Conservation (phyloP, 2,113 vertebrate species). For the Rhinopomastus cyanomelas region DNA sequence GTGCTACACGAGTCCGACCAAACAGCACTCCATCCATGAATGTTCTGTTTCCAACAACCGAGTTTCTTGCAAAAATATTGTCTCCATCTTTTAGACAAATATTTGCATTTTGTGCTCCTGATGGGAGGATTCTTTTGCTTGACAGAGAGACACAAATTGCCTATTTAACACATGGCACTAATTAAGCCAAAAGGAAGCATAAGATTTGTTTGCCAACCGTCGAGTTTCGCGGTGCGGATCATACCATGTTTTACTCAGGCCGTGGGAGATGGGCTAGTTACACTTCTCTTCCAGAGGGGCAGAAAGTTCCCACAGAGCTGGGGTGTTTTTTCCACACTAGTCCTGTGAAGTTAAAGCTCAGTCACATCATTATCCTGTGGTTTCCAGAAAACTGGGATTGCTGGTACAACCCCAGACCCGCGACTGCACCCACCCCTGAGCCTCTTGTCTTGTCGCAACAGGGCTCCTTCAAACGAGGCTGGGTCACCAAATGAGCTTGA, state of each 20-base stretch:
- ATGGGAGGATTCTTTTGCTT: not conserved
- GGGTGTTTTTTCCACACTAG: not conserved
- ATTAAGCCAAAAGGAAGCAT: not conserved
- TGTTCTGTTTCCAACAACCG: not conserved
- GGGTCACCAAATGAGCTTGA: not conserved
- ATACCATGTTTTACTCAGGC: not conserved
- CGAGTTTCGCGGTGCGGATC: not conserved
- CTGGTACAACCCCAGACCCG: not conserved
- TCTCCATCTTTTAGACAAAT: not conserved
- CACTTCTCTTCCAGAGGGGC: not conserved
- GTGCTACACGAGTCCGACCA: not conserved
- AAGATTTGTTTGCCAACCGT: not conserved
- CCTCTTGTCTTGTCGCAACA: not conserved
- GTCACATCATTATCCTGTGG: not conserved
- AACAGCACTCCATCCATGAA: not conserved
- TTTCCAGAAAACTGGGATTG: not conserved
- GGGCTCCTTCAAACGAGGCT: not conserved
- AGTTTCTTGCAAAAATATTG: not conserved
- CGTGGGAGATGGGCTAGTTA: not conserved
- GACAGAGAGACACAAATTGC: not conserved
- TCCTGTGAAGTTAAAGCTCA: not conserved
- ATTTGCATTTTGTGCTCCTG: not conserved
- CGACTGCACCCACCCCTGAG: not conserved
- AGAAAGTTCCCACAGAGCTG: not conserved
- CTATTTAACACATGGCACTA: not conserved